Evolutionary conservation across 1,140 invertebrate species (phyloP).

Genomic region (Bicyclus anynana): DNA sequence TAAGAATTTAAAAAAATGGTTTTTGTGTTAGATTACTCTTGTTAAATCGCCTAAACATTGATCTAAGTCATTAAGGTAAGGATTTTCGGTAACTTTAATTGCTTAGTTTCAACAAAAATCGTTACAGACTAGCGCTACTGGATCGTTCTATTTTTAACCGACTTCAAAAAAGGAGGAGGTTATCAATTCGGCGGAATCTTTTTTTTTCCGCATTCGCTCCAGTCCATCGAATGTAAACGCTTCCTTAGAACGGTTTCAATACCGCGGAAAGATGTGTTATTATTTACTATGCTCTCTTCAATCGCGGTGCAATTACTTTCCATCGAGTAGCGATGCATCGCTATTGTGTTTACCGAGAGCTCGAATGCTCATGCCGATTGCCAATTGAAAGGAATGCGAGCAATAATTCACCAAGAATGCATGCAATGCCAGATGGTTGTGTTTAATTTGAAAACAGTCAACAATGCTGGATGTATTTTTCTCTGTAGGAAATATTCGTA

Average conservation of each 20-base stretch:
- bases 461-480: not conserved
- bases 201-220: not conserved
- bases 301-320: slow-evolving; percentile 43
- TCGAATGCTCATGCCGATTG: slow-evolving; percentile 64
- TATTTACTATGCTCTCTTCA: slow-evolving; percentile 54
- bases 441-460: slow-evolving; percentile 3
- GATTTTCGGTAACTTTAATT: no score
- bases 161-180: not conserved
- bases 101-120: no score
- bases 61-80: no score
- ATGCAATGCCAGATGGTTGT: slow-evolving; percentile 9
- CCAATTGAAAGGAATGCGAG: slow-evolving; percentile 53
- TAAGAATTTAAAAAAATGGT: no score
- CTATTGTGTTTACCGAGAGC: slow-evolving; percentile 67
- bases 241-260: not conserved
- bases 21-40: no score
- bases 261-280: slow-evolving; percentile 36
- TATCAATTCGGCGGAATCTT: no score
- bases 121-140: no score
- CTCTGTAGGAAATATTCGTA: not conserved
- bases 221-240: not conserved
- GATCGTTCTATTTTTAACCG: no score
- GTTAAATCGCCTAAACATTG: no score
- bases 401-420: slow-evolving; percentile 45
- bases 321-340: slow-evolving; percentile 51